A percentile compares a stretch with the other conserved stretches of the same genome.
Evolutionary conservation across 2,888 invertebrate genomes (phyloP).

Genomic region (Helleia helle): DNA sequence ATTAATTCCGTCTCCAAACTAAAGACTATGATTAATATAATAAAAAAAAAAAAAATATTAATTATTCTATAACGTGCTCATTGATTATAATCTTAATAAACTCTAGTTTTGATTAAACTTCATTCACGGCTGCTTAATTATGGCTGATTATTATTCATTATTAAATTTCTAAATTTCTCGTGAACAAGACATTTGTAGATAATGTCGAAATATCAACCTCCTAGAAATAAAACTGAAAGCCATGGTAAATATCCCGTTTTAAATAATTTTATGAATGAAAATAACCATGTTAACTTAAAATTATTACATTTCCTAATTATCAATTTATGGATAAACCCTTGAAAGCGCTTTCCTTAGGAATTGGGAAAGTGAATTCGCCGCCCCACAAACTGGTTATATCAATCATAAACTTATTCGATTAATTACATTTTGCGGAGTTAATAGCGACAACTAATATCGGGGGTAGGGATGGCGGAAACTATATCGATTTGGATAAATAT

Average conservation of each 20-base stretch:
- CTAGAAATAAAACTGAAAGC: too few relatives aligned
- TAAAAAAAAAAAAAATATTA: too few relatives aligned
- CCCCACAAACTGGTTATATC: slow-evolving; percentile 74
- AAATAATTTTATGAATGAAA: too few relatives aligned
- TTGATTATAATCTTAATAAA: slow-evolving; percentile 2
- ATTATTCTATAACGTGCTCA: neutral
- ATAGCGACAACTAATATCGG: slow-evolving; percentile 73
- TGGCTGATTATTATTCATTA: neutral
- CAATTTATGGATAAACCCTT: slow-evolving; percentile 69
- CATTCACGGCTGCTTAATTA: slow-evolving; percentile 1
- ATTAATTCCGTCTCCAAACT: slow-evolving; percentile 2
- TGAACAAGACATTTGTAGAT: too few relatives aligned
- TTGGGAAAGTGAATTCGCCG: slow-evolving; percentile 72
- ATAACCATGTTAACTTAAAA: too few relatives aligned
- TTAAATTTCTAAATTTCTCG: too few relatives aligned
- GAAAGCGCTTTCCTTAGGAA: slow-evolving; percentile 54
- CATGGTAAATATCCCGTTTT: too few relatives aligned
- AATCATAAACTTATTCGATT: slow-evolving; percentile 75
- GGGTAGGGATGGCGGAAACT: slow-evolving; percentile 35
- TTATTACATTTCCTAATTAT: slow-evolving; percentile 46
- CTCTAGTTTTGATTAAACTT: neutral
- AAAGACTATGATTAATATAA: neutral
- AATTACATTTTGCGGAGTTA: slow-evolving; percentile 75
- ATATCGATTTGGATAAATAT: slow-evolving; percentile 14
- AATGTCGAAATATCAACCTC: too few relatives aligned